A percentile compares a stretch with the other conserved stretches of the same genome.
Evolutionary conservation across 2,113 vertebrate species (phyloP).

Genomic region (Ailuropoda melanoleuca): DNA sequence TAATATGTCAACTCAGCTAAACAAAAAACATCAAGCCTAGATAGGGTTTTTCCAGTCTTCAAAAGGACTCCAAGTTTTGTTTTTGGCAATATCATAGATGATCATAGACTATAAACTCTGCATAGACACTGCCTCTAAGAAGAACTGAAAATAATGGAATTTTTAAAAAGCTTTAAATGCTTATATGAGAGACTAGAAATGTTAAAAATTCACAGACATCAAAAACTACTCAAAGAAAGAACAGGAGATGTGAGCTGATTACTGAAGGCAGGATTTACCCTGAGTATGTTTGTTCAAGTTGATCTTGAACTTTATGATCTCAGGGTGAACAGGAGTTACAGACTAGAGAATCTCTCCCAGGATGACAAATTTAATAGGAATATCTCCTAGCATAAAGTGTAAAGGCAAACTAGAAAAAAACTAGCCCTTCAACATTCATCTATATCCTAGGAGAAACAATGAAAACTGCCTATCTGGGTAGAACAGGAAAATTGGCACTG

Average conservation of each 20-base stretch:
- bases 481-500: background rate
- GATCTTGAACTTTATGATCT: background rate
- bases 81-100: background rate
- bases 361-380: background rate
- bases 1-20: background rate
- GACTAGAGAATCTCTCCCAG: background rate
- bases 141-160: slow-evolving; percentile 20
- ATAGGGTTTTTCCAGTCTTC: background rate
- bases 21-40: background rate
- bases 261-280: background rate
- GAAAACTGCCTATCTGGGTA: background rate
- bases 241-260: background rate
- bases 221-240: background rate
- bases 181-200: background rate
- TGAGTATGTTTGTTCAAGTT: background rate
- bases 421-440: background rate
- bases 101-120: background rate
- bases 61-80: background rate
- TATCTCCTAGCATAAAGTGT: background rate
- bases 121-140: background rate
- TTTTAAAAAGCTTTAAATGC: background rate
- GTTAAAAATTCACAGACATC: background rate
- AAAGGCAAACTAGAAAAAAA: background rate
- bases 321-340: background rate
- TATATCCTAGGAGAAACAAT: background rate